Conservation (phyloP, 2,113 vertebrate species). For the Leiothrix lutea region DNA sequence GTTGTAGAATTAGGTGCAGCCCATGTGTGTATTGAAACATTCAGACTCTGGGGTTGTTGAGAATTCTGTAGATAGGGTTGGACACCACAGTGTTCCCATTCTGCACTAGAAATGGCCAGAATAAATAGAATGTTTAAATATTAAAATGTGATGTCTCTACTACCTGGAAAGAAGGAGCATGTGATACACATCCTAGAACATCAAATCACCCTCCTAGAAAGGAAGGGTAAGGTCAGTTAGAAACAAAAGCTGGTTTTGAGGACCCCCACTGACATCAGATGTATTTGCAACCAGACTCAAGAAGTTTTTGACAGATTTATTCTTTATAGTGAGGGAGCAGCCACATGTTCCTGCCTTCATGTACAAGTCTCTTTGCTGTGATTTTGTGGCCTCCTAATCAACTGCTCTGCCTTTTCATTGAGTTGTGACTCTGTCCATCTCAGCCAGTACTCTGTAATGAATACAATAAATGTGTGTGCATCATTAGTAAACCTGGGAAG, state of each 20-base stretch:
- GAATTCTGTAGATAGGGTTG: fast-evolving
- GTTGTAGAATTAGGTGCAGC: neutral
- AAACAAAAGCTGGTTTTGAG: neutral
- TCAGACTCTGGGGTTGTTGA: neutral
- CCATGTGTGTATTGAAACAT: fast-evolving
- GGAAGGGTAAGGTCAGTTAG: neutral
- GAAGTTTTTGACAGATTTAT: neutral
- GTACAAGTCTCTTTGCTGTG: neutral
- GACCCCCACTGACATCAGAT: neutral
- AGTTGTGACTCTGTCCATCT: neutral
- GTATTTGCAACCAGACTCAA: neutral
- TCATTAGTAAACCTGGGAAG: neutral
- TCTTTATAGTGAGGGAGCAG: neutral
- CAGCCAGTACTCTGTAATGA: neutral
- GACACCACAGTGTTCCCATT: fast-evolving
- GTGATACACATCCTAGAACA: neutral
- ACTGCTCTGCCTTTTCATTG: neutral
- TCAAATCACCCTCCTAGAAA: neutral
- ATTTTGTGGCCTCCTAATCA: neutral
- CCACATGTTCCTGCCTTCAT: neutral
- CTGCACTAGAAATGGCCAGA: neutral
- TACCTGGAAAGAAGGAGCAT: neutral
- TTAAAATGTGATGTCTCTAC: neutral
- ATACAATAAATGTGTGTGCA: neutral
- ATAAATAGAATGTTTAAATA: neutral